phyloP scores from a whole-genome alignment of 2,113 vertebrate species.

The Lonchura striata region DNA sequence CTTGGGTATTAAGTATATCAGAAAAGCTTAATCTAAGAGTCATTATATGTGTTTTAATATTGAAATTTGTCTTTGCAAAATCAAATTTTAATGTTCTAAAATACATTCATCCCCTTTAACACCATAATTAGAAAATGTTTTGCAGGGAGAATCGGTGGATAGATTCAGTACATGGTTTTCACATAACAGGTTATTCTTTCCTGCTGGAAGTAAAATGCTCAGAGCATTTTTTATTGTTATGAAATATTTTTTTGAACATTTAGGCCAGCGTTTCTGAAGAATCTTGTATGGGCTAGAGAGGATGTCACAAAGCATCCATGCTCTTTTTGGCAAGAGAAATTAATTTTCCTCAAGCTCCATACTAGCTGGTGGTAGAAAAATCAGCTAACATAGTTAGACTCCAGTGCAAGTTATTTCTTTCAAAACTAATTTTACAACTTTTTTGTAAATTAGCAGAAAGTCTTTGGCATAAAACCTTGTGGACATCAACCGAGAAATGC shows the following conservation, averaged over 20 bases:
- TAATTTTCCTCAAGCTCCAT: background rate
- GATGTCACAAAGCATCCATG: background rate
- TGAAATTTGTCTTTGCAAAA: slow-evolving; percentile 46
- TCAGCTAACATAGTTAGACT: background rate
- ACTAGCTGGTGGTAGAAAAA: background rate
- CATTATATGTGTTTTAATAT: slow-evolving; percentile 63
- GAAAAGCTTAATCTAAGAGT: slow-evolving; percentile 51
- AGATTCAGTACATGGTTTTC: background rate
- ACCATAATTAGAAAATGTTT: slow-evolving; percentile 50
- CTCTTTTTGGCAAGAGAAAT: background rate
- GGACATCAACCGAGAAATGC: background rate
- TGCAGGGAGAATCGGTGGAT: background rate
- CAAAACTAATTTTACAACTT: background rate
- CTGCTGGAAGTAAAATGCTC: slow-evolving; percentile 1
- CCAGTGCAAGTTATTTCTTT: background rate
- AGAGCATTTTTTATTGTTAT: background rate
- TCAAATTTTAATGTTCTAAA: slow-evolving; percentile 58
- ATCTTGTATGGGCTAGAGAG: background rate
- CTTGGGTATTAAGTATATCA: slow-evolving; percentile 44
- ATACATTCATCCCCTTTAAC: slow-evolving; percentile 34
- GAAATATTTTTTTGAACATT: background rate
- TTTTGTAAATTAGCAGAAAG: background rate
- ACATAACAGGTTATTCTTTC: background rate
- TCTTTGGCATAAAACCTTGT: background rate
- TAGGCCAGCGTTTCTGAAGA: background rate